Evolutionary conservation across 2,888 invertebrate genomes (phyloP), one percentile per base, ranked within the genome.

Genomic region (Xestoiulus laeticollis): DNA sequence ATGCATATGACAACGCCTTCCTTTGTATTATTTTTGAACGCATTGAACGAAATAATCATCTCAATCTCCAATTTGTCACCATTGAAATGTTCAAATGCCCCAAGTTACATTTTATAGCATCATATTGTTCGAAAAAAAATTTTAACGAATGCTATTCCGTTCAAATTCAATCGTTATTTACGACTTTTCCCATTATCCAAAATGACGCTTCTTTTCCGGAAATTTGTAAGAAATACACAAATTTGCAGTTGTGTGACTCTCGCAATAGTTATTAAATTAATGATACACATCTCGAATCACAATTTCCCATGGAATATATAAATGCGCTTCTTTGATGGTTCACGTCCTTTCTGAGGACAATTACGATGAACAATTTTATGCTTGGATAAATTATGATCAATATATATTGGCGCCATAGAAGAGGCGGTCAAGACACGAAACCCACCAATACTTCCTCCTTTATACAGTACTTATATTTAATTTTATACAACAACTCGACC

Each of bases 181-280:
- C 78, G 78, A 78, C 30, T 14, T n/a, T 78, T 14, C 30, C 30
- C 78, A 3, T 78, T 30, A 30, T 78, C 78, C 78, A 30, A 30
- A 12, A 14, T 78, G 78, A 30, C 78, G 26, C 26, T 78, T 30
- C 78, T 30, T 30, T 78, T 78, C 78, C 78, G 78, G 30, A 30
- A 78, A 78, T 14, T 78, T 30, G 30, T 78, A 22, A 78, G 78
- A 78, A 78, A 78, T 78, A 78, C 78, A 78, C 30, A 78, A 78
- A 78, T 26, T 78, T 78, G 10, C 78, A 78, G 2, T 30, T 26
- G 26, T 10, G 26, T 78, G 78, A 12, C 30, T 26, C 78, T 14
- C 3, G 78, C 78, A 4, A 22, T 22, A 78, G 78, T 78, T 78
- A 78, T 78, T 78, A 78, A 78, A 78, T 78, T 78, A 78, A 78